phyloP scores from a whole-genome alignment of 2,113 vertebrate species.

The Chloropsis hardwickii region DNA sequence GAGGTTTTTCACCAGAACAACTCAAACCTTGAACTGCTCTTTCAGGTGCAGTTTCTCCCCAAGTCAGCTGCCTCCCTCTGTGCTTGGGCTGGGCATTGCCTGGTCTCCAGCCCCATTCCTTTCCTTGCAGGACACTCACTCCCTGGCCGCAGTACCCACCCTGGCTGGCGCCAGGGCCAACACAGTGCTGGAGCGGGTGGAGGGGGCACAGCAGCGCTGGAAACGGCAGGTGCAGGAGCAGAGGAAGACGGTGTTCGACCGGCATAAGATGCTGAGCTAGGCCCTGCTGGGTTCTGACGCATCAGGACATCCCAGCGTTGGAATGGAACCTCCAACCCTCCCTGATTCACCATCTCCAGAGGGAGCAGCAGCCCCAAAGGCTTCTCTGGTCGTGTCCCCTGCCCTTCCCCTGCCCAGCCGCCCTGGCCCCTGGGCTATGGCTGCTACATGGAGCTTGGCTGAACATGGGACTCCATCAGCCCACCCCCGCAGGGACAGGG shows the following conservation, averaged over 20 bases:
- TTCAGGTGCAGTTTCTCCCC: not conserved
- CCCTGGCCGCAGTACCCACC: conserved; percentile 25
- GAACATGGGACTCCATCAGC: not conserved
- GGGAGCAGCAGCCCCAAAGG: not conserved
- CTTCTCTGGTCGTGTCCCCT: not conserved
- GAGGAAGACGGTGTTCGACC: conserved; percentile 93
- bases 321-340: not conserved
- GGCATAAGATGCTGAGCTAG: conserved; percentile 96
- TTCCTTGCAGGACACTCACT: conserved; percentile 80
- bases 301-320: not conserved
- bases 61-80: rapidly evolving
- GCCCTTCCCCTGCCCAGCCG: not conserved
- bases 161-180: conserved; percentile 71
- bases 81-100: not conserved
- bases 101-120: not conserved
- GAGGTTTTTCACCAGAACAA: not conserved
- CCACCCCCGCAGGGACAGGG: not conserved
- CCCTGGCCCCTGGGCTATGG: not conserved
- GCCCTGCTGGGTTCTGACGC: not conserved
- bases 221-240: conserved; percentile 97
- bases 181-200: conserved; percentile 90
- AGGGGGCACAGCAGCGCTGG: conserved; percentile 95
- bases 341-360: not conserved
- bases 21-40: not conserved
- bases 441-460: not conserved